Conservation (phyloP, 2,888 invertebrate genomes). For the Parochlus steinenii region DNA sequence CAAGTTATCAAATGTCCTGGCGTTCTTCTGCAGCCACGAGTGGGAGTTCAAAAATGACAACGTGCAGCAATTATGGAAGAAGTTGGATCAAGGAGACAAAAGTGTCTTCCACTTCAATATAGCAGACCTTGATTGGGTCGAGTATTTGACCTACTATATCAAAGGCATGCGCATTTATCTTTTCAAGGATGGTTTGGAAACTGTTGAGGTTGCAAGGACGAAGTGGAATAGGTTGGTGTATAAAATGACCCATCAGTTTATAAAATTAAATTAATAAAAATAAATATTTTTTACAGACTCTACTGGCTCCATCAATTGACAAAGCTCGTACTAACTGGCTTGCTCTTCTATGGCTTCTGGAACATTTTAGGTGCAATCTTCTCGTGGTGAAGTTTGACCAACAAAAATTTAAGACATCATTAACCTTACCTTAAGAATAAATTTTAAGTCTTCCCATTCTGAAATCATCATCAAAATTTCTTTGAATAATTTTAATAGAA, state of each 20-base stretch:
- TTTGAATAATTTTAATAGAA: no score
- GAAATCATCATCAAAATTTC: no score
- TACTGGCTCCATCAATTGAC: slow-evolving; percentile 10
- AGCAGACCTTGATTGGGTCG: slow-evolving; percentile 55
- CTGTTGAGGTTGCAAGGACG: slow-evolving; percentile 40
- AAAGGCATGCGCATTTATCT: slow-evolving; percentile 52
- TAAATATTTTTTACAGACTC: slow-evolving; percentile 4
- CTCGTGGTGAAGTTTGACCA: no score
- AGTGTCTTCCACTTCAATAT: slow-evolving; percentile 56
- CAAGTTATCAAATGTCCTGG: slow-evolving; percentile 51
- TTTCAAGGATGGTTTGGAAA: slow-evolving; percentile 52
- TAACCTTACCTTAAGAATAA: no score
- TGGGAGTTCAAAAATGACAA: slow-evolving; percentile 50
- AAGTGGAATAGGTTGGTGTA: slow-evolving; percentile 38
- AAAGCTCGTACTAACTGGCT: background rate
- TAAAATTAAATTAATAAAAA: background rate
- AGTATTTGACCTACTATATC: slow-evolving; percentile 50
- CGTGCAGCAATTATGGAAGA: slow-evolving; percentile 38
- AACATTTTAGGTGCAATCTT: no score
- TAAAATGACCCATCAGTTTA: background rate
- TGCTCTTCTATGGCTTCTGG: background rate
- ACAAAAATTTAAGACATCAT: no score
- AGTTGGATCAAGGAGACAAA: slow-evolving; percentile 39
- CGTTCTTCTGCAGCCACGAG: slow-evolving; percentile 51
- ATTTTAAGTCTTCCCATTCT: no score